phyloP scores from a whole-genome alignment of 2,888 invertebrate genomes.

The Anorthoa munda region DNA sequence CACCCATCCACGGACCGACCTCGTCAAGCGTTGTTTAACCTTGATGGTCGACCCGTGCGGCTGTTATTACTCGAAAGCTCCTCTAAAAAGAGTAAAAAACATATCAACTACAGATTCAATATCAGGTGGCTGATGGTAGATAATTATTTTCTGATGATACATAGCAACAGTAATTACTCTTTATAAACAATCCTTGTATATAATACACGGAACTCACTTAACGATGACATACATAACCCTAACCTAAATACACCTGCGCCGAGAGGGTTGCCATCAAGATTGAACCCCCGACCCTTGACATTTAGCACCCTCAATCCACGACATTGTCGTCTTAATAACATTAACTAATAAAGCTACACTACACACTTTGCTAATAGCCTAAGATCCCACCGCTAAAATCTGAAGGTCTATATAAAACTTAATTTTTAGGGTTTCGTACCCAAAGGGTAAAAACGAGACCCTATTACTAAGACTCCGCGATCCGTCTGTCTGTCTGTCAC shows the following conservation, averaged over 20 bases:
- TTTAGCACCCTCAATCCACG: slow-evolving; percentile 4
- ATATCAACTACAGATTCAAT: neutral
- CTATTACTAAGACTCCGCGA: too few species aligned
- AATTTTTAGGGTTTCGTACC: too few species aligned
- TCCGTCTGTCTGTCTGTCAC: too few species aligned
- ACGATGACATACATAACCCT: slow-evolving; percentile 26
- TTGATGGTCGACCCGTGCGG: too few species aligned
- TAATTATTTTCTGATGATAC: neutral
- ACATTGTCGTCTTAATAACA: slow-evolving; percentile 31
- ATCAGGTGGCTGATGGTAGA: neutral
- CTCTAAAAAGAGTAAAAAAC: too few species aligned
- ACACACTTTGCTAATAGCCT: neutral
- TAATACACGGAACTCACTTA: slow-evolving; percentile 13
- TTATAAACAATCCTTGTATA: neutral
- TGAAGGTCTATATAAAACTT: too few species aligned
- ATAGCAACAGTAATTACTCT: neutral
- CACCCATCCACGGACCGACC: too few species aligned
- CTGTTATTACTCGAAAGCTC: too few species aligned
- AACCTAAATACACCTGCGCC: slow-evolving; percentile 18
- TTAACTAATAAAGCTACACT: slow-evolving; percentile 9
- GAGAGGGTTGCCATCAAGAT: slow-evolving; percentile 16
- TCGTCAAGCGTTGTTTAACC: too few species aligned
- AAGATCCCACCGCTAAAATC: too few species aligned
- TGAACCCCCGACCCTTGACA: slow-evolving; percentile 32
- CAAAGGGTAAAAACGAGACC: too few species aligned